Evolutionary conservation across 2,113 vertebrate genomes (phyloP).

Genomic region (Lophotis ruficrista): DNA sequence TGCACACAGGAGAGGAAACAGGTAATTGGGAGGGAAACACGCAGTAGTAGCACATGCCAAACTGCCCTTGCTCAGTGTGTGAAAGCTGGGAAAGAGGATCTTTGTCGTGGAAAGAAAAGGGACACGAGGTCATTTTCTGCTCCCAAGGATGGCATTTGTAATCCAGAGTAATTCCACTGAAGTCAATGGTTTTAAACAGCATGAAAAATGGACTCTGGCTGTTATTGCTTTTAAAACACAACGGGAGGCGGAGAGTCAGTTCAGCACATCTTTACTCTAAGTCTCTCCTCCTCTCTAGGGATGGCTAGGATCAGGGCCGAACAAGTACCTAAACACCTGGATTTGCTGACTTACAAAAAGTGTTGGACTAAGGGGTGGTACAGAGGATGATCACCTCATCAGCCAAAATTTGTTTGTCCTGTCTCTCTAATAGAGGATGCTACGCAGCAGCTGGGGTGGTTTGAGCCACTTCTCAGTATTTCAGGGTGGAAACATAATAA

Average conservation of each 20-base stretch:
- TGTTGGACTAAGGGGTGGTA: neutral
- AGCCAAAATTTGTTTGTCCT: neutral
- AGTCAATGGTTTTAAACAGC: neutral
- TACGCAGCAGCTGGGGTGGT: neutral
- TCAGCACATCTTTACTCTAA: neutral
- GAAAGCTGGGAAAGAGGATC: slow-evolving; percentile 21
- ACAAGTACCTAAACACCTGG: neutral
- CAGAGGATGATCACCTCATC: neutral
- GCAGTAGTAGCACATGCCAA: neutral
- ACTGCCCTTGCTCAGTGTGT: neutral
- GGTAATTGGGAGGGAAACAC: slow-evolving; percentile 14
- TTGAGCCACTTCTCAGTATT: neutral
- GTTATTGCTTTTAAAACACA: neutral
- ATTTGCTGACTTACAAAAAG: neutral
- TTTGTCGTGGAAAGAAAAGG: slow-evolving; percentile 1
- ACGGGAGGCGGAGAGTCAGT: neutral
- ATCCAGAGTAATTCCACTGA: neutral
- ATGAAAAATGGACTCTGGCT: neutral
- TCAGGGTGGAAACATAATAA: neutral
- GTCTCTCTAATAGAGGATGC: neutral
- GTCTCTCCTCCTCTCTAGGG: neutral
- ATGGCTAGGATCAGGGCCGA: neutral
- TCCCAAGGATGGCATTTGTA: neutral
- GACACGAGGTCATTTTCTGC: neutral
- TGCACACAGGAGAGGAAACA: slow-evolving; percentile 20